These are phyloP conservation scores for Apantesis nais DNA, from an alignment of 2,888 invertebrate species.

Conservation along the genomic window DNA sequence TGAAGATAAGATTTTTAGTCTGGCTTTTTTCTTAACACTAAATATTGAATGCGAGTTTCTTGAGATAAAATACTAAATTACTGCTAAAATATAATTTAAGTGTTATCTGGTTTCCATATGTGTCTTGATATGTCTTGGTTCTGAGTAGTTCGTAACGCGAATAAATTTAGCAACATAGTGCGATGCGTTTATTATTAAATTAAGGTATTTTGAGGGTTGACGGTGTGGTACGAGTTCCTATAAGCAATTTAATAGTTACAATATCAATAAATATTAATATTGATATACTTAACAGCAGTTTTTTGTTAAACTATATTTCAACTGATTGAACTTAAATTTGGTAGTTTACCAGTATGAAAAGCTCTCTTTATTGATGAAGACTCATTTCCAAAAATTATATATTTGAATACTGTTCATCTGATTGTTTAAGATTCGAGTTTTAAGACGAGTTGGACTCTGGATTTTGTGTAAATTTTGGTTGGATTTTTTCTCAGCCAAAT, in stretches of 20 bases:
- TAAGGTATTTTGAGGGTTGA: too few species aligned
- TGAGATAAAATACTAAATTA: neutral
- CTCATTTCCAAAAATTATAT: too few species aligned
- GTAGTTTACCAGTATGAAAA: neutral
- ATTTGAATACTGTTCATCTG: too few species aligned
- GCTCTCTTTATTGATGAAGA: neutral
- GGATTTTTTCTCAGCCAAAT: too few species aligned
- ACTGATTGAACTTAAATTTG: neutral
- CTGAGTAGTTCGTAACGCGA: neutral
- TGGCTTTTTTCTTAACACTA: neutral
- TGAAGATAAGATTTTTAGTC: conserved; percentile 15
- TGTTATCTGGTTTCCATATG: conserved; percentile 3
- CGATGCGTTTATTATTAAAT: neutral
- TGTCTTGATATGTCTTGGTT: neutral
- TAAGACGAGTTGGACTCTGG: too few species aligned
- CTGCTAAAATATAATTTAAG: conserved; percentile 5
- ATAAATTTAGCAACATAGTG: too few species aligned
- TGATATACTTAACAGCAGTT: neutral
- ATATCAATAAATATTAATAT: too few species aligned
- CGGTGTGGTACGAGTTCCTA: neutral
- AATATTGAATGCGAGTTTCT: conserved; percentile 1
- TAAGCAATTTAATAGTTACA: neutral
- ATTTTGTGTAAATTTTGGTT: too few species aligned
- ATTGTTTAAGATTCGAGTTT: too few species aligned
- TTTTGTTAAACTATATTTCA: neutral